phyloP scores from a whole-genome alignment of 2,113 vertebrate species.

The Arothron firmamentum region DNA sequence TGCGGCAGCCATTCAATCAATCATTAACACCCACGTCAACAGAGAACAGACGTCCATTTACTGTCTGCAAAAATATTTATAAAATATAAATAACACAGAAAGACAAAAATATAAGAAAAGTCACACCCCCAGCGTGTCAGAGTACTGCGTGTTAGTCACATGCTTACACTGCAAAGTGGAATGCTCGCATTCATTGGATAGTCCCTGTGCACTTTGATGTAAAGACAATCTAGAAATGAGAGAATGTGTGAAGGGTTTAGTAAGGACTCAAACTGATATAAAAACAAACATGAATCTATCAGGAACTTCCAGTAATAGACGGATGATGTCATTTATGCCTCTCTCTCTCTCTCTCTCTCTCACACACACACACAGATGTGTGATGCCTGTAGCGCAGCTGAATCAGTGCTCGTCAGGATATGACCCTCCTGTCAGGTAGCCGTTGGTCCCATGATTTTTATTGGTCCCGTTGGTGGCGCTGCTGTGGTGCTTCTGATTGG shows the following conservation, averaged over 20 bases:
- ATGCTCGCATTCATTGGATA: slow-evolving; percentile 80
- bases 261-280: slow-evolving; percentile 49
- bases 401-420: slow-evolving; percentile 87
- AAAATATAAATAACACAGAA: slow-evolving; percentile 85
- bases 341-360: slow-evolving; percentile 28
- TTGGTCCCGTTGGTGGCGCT: slow-evolving; percentile 86
- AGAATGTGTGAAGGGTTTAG: slow-evolving; percentile 35
- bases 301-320: slow-evolving; percentile 82
- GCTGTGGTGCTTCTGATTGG: slow-evolving; percentile 79
- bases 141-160: slow-evolving; percentile 81
- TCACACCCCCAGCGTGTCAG: slow-evolving; percentile 78
- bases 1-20: slow-evolving; percentile 47
- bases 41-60: slow-evolving; percentile 68
- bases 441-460: slow-evolving; percentile 85
- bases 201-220: slow-evolving; percentile 66
- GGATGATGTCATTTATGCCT: slow-evolving; percentile 78
- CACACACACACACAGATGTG: slow-evolving; percentile 49
- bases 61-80: slow-evolving; percentile 77
- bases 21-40: slow-evolving; percentile 63
- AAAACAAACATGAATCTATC: slow-evolving; percentile 78
- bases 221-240: slow-evolving; percentile 55
- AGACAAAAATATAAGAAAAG: slow-evolving; percentile 80
- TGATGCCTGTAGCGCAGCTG: slow-evolving; percentile 51
- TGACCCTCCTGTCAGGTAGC: slow-evolving; percentile 81
- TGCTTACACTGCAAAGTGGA: slow-evolving; percentile 81